These are phyloP conservation scores for Bicyclus anynana DNA, from an alignment of 1,140 invertebrate genomes.

Conservation along the genomic window DNA sequence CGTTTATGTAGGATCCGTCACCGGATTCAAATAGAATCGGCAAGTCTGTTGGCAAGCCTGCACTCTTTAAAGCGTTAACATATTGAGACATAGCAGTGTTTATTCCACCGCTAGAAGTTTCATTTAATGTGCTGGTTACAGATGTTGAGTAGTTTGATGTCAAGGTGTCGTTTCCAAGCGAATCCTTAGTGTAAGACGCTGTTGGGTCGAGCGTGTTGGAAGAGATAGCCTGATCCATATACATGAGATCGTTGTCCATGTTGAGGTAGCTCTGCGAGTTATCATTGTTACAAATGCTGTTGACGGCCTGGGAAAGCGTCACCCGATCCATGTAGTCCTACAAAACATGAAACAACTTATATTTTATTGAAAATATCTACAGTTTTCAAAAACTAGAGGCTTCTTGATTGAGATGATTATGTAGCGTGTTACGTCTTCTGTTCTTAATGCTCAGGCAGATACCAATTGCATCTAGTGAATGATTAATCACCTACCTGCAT, in stretches of 20 bases:
- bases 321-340: slow-evolving; percentile 68
- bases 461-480: too few relatives aligned
- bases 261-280: slow-evolving; percentile 56
- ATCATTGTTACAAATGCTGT: slow-evolving; percentile 63
- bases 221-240: slow-evolving; percentile 56
- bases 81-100: slow-evolving; percentile 72
- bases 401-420: too few relatives aligned
- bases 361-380: too few relatives aligned
- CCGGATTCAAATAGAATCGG: slow-evolving; percentile 78
- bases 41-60: slow-evolving; percentile 76
- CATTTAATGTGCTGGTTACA: slow-evolving; percentile 29
- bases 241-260: slow-evolving; percentile 63
- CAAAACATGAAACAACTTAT: slow-evolving; percentile 14
- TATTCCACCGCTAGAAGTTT: slow-evolving; percentile 36
- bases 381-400: neutral
- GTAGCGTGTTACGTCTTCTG: too few relatives aligned
- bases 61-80: slow-evolving; percentile 75
- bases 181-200: slow-evolving; percentile 49
- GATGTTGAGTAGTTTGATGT: slow-evolving; percentile 46
- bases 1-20: slow-evolving; percentile 77
- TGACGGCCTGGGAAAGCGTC: slow-evolving; percentile 64
- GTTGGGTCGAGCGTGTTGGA: slow-evolving; percentile 50
- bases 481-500: slow-evolving; percentile 71
- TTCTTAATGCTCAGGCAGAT: too few relatives aligned
- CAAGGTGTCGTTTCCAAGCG: slow-evolving; percentile 46